Conservation (phyloP, 2,113 vertebrate genomes). For the Neolamprologus sp. region DNA sequence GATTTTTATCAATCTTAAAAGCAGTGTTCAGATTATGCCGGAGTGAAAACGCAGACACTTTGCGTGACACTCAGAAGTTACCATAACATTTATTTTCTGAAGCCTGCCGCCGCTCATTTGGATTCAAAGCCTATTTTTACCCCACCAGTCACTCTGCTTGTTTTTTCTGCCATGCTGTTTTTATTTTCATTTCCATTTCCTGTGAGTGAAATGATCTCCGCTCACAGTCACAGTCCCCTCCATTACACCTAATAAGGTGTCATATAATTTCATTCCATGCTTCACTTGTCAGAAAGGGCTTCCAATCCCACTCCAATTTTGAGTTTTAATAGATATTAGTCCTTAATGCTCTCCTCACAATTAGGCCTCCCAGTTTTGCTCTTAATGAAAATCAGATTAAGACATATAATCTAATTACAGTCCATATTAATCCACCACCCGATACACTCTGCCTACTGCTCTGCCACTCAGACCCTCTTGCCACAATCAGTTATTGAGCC, state of each 20-base stretch:
- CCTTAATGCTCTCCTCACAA: conserved; percentile 74
- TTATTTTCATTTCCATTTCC: conserved; percentile 61
- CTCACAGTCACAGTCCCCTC: conserved; percentile 53
- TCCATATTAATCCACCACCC: conserved; percentile 74
- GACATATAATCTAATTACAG: conserved; percentile 79
- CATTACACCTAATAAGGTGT: conserved; percentile 79
- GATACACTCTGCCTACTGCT: conserved; percentile 49
- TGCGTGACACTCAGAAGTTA: background rate
- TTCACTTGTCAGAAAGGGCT: conserved; percentile 74
- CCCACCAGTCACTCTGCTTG: background rate
- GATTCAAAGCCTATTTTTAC: conserved; percentile 8
- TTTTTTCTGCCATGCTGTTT: conserved; percentile 47
- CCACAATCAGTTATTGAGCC: conserved; percentile 50
- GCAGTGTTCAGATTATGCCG: background rate
- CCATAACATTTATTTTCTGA: background rate
- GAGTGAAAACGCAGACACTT: background rate
- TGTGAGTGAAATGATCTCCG: conserved; percentile 47
- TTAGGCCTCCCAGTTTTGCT: conserved; percentile 74
- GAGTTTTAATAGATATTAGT: conserved; percentile 81
- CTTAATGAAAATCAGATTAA: conserved; percentile 83
- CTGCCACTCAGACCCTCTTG: conserved; percentile 49
- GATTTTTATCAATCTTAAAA: background rate
- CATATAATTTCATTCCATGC: conserved; percentile 81
- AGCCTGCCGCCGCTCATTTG: background rate
- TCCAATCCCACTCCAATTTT: conserved; percentile 74